Evolutionary conservation across 2,797 vertebrate species (phyloP), one percentile per base, ranked within the genome.

Genomic region (Callimico goeldii): DNA sequence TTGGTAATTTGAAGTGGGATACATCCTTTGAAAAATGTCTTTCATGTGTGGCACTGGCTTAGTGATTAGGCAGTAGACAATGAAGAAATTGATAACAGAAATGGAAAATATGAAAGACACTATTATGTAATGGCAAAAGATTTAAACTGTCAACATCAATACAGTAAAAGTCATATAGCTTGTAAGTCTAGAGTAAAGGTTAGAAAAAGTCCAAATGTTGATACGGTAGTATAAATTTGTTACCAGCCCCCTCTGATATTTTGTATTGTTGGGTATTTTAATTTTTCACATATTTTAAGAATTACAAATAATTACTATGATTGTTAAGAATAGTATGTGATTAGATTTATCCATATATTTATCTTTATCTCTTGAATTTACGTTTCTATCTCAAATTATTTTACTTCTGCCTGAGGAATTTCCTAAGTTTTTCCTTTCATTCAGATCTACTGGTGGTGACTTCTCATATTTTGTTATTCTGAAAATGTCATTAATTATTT

Each of bases 401-500:
- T 84, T 82, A 81, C 26, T 93, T 95, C 8, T 72, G 19, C 50
- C 28, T 90, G 20, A 95, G 43, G 48, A 83, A 76, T 75, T 76
- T 20, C 39, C 12, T 73, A 33, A 83, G 36, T 50, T 64, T 89
- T 88, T 94, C 15, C 80, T 11, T 30, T 43, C 61, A 55, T 88
- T 92, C 24, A 88, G 12, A 81, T 77, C 14, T 88, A 5, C 39
- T 88, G 20, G 8, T 43, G 7, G 2, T 76, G 10, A 80, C 36
- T 15, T 96, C 7, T 80, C n/a, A 89, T 5, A 36, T 72, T 94
- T 73, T 81, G 19, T 79, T 94, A 46, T 2, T 67, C 48, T 86
- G 50, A 85, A 86, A 96, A 92, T 80, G 30, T 17, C 67, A 90
- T 77, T 84, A 87, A 87, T 50, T 64, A 91, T 77, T 77, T 94